These are phyloP conservation scores for Helicoverpa armigera DNA, from an alignment of 1,140 invertebrate species.

Conservation along the genomic window DNA sequence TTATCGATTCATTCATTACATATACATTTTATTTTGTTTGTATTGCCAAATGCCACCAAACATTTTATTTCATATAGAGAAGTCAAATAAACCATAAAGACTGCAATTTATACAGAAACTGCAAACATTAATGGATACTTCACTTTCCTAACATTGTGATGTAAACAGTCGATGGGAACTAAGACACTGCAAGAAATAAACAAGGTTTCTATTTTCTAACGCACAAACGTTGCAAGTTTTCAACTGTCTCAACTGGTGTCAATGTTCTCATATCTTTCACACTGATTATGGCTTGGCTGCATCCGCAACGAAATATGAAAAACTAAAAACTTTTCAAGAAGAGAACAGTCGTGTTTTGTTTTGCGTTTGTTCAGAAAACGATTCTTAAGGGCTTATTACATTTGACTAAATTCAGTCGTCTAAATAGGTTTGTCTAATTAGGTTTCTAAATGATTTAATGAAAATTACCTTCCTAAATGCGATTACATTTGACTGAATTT, in stretches of 20 bases:
- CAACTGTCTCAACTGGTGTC: conserved; percentile 13
- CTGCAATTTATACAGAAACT: conserved; percentile 8
- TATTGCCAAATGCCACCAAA: too few relatives aligned
- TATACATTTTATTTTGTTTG: too few relatives aligned
- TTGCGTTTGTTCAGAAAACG: background rate
- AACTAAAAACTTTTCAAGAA: background rate
- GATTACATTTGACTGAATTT: too few relatives aligned
- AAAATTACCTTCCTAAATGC: too few relatives aligned
- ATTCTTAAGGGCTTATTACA: too few relatives aligned
- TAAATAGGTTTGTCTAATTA: too few relatives aligned
- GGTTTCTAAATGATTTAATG: too few relatives aligned
- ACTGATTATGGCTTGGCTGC: background rate
- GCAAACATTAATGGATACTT: background rate
- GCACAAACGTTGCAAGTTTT: background rate
- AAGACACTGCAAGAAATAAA: conserved; percentile 17
- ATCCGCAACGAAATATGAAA: background rate
- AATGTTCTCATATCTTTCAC: conserved; percentile 10
- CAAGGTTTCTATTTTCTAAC: conserved; percentile 31
- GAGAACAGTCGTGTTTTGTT: background rate
- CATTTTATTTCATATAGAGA: background rate
- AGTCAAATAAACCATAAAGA: conserved; percentile 28
- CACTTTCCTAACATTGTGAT: conserved; percentile 40
- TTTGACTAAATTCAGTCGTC: too few relatives aligned
- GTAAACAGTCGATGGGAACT: conserved; percentile 43
- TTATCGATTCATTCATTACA: too few relatives aligned